Conservation (phyloP, 2,797 vertebrate species). For the Phalloptychus januarius region DNA sequence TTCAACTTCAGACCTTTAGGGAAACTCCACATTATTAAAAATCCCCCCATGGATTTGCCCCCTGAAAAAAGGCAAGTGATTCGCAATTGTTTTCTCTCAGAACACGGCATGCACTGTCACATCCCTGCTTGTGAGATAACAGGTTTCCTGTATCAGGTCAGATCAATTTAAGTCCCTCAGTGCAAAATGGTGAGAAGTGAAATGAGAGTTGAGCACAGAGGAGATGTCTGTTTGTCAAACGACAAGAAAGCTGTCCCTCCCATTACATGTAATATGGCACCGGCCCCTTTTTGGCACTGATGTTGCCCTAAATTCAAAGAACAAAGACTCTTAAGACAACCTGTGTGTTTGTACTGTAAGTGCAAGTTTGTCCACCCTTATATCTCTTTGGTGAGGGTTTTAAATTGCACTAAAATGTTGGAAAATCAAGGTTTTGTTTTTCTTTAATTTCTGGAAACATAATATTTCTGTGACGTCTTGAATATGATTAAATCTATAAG, state of each 20-base stretch:
- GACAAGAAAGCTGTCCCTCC: slow-evolving; percentile 56
- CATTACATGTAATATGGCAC: slow-evolving; percentile 50
- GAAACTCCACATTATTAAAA: slow-evolving; percentile 51
- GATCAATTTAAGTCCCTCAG: slow-evolving; percentile 49
- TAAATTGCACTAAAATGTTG: neutral
- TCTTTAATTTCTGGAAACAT: neutral
- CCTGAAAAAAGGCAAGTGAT: slow-evolving; percentile 51
- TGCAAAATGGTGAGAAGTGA: slow-evolving; percentile 27
- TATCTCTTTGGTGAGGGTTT: slow-evolving; percentile 1
- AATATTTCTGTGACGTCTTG: neutral
- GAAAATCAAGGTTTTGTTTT: neutral
- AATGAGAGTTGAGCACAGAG: slow-evolving; percentile 27
- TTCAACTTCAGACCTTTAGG: slow-evolving; percentile 38
- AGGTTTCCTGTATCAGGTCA: slow-evolving; percentile 44
- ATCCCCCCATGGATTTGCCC: slow-evolving; percentile 33
- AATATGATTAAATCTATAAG: neutral
- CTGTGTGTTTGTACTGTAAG: neutral
- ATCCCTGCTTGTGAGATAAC: slow-evolving; percentile 21
- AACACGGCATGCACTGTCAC: slow-evolving; percentile 6
- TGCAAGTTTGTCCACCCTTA: neutral
- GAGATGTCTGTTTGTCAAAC: slow-evolving; percentile 25
- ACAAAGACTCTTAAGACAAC: slow-evolving; percentile 39
- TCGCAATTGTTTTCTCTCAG: slow-evolving; percentile 30
- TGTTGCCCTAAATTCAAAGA: slow-evolving; percentile 57
- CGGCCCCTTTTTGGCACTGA: slow-evolving; percentile 42